phyloP scores from a whole-genome alignment of 2,797 vertebrate genomes.

The Neopelma chrysocephalum region DNA sequence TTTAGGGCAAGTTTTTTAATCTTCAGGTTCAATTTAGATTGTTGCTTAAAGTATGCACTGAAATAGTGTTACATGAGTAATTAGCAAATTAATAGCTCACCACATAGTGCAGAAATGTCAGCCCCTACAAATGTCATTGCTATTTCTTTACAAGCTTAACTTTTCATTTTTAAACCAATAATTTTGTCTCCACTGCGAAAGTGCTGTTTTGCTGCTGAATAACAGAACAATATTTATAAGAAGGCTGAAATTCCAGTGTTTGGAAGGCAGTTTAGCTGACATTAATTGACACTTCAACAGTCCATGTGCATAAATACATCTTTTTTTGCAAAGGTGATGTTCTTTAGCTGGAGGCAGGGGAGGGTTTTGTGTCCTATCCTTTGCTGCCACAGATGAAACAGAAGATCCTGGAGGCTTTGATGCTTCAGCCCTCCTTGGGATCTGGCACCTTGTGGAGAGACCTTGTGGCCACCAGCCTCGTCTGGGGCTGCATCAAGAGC shows the following conservation, averaged over 20 bases:
- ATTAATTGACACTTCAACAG: background rate
- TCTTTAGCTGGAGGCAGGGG: background rate
- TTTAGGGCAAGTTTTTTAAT: background rate
- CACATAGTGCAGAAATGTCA: background rate
- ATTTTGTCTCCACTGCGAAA: background rate
- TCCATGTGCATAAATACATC: accelerated
- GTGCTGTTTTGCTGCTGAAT: background rate
- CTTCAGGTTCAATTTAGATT: background rate
- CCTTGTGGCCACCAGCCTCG: accelerated
- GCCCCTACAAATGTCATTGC: background rate
- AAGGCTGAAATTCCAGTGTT: background rate
- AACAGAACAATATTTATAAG: background rate
- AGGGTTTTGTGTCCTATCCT: background rate
- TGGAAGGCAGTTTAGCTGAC: background rate
- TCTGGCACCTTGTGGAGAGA: background rate
- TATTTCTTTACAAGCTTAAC: background rate
- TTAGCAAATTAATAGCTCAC: slow-evolving; percentile 44
- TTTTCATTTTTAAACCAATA: background rate
- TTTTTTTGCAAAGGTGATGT: background rate
- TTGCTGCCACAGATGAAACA: background rate
- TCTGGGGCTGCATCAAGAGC: background rate
- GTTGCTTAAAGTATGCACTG: background rate
- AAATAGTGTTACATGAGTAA: background rate
- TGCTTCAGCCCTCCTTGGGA: background rate
- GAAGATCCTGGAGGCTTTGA: background rate